Evolutionary conservation across 1,140 invertebrate genomes (phyloP).

Genomic region (Portunus trituberculatus): DNA sequence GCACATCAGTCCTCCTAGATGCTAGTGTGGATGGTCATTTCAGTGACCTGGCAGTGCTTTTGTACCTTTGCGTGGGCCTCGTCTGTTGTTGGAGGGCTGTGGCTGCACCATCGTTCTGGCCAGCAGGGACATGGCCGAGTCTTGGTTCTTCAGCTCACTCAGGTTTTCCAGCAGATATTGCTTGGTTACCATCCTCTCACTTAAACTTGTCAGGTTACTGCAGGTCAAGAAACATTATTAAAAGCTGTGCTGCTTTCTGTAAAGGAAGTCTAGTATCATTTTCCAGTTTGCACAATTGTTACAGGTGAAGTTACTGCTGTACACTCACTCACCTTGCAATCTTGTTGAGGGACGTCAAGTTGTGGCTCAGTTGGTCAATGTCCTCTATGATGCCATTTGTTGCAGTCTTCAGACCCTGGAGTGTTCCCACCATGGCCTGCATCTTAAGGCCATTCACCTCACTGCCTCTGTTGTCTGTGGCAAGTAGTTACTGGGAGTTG

Average conservation of each 20-base stretch:
- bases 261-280: too few relatives aligned
- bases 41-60: background rate
- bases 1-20: too few relatives aligned
- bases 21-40: too few relatives aligned
- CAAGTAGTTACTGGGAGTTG: background rate
- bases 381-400: slow-evolving; percentile 28
- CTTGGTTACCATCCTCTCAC: slow-evolving; percentile 59
- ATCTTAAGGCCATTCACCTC: background rate
- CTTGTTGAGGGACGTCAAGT: slow-evolving; percentile 53
- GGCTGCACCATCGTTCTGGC: background rate
- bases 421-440: slow-evolving; percentile 43
- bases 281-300: too few relatives aligned
- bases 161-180: slow-evolving; percentile 63
- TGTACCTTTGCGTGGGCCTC: background rate
- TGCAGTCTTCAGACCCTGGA: slow-evolving; percentile 23
- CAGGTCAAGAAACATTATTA: background rate
- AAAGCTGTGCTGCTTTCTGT: too few relatives aligned
- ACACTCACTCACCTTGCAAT: slow-evolving; percentile 11
- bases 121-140: background rate
- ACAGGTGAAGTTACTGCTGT: too few relatives aligned
- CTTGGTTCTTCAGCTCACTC: slow-evolving; percentile 47
- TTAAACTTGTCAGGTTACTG: slow-evolving; percentile 39
- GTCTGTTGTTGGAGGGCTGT: background rate
- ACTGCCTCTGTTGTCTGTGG: background rate
- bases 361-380: background rate